phyloP scores from a whole-genome alignment of 1,140 invertebrate genomes.

The Drosophila lacteicornis region DNA sequence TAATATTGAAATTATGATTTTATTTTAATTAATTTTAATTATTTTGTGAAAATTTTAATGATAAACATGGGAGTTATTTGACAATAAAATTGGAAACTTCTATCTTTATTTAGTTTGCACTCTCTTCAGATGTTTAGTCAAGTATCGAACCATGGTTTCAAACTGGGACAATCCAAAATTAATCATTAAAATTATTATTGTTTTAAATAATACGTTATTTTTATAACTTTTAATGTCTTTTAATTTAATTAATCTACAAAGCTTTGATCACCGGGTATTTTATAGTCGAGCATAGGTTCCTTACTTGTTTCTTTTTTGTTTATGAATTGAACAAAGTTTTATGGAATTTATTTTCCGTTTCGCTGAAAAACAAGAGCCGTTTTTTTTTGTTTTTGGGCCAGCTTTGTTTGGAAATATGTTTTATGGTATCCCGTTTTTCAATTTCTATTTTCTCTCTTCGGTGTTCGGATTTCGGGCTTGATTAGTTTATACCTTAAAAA shows the following conservation, averaged over 20 bases:
- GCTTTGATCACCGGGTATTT: neutral
- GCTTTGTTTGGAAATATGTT: constrained; percentile 28
- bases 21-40: neutral
- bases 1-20: no score
- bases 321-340: constrained; percentile 59
- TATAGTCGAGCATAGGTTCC: neutral
- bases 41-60: neutral
- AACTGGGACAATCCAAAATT: neutral
- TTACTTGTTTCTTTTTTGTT: constrained; percentile 15
- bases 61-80: neutral
- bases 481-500: constrained; percentile 23
- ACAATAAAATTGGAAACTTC: neutral
- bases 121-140: neutral
- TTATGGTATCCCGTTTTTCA: constrained; percentile 38
- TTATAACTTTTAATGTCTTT: no score
- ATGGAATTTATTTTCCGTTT: constrained; percentile 48
- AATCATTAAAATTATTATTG: neutral
- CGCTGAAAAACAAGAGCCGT: neutral
- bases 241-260: no score
- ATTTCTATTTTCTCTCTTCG: constrained; percentile 14
- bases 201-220: neutral
- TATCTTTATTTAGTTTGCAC: neutral
- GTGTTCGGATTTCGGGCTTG: constrained; percentile 3
- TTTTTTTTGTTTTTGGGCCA: neutral
- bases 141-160: neutral